Base-by-base conservation (phyloP, 2,113 vertebrate species). In the Helogale parvula region DNA sequence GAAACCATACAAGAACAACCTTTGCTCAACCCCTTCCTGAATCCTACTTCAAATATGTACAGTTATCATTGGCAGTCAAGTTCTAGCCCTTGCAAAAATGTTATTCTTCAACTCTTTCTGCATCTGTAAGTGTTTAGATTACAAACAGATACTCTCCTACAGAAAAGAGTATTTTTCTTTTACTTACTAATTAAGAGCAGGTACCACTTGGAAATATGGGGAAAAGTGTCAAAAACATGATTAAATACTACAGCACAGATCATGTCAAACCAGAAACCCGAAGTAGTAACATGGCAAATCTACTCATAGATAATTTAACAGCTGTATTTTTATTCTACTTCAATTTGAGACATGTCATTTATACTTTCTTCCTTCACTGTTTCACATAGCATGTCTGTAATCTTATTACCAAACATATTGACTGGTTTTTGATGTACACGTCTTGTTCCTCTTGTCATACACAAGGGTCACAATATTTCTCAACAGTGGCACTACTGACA, bases 231-330 rank as follows among this genome's bases (percentile, higher is more conserved):
- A 74, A 95, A 88, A 95, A 74, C 52, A 29, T 66, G 69, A 91
- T 12, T 63, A 88, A 35, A 54, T 25, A 80, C 33, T 84, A 88
- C 10, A 88, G 63, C 47, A 38, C 10, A 82, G 38, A 65, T 57
- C 93, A 68, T 68, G 27, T 90, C 27, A 31, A 92, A 77, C 23
- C 45, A 87, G 38, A 68, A 88, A 69, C 0, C 21, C 90, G 93
- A 96, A 96, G 68, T 25, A 90, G 41, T 85, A 82, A 74, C 23
- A 93, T 52, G 41, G 54, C 57, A 94, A 90, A 87, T 54, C n/a
- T 25, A 68, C 0, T 89, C 38, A 54, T 9, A 94, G 45, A 82
- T 72, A 92, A 66, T 15, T 54, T 90, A 89, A 83, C 87, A 25
- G 29, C 14, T 92, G 2, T 87, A 57, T 88, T 82, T 95, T 79